These are phyloP conservation scores for Microchirus variegatus DNA, from an alignment of 2,797 vertebrate genomes.

Conservation along the genomic window DNA sequence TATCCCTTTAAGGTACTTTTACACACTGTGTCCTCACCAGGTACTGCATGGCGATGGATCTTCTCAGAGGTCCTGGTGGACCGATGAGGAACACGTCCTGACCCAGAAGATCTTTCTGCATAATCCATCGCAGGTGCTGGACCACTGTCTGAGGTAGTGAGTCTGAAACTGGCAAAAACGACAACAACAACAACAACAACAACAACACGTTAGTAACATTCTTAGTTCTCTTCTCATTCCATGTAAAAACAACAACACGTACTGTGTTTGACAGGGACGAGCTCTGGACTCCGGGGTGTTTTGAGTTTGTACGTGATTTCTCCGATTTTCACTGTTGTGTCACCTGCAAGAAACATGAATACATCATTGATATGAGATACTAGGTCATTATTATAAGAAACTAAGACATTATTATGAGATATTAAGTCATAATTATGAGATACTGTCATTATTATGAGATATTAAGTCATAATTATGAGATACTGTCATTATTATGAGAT, in stretches of 20 bases:
- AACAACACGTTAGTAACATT: neutral
- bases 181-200: neutral
- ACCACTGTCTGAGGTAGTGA: constrained; percentile 86
- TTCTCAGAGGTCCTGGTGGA: constrained; percentile 92
- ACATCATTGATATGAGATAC: no score
- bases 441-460: no score
- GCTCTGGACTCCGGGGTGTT: constrained; percentile 90
- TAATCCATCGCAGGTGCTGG: constrained; percentile 96
- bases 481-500: no score
- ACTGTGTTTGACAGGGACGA: constrained; percentile 95
- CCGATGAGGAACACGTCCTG: constrained; percentile 98
- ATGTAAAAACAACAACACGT: constrained; percentile 59
- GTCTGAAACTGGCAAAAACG: constrained; percentile 83
- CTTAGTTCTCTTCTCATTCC: no score
- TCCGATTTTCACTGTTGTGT: constrained; percentile 92
- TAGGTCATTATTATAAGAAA: no score
- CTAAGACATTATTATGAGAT: no score
- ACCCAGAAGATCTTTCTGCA: constrained; percentile 97
- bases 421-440: no score
- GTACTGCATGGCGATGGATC: constrained; percentile 97
- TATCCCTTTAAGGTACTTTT: no score
- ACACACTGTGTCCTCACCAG: constrained; percentile 92
- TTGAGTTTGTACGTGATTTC: constrained; percentile 91
- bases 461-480: no score
- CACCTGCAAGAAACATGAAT: constrained; percentile 78